Conservation (phyloP, 2,888 invertebrate genomes). For the Chrysolina americana region DNA sequence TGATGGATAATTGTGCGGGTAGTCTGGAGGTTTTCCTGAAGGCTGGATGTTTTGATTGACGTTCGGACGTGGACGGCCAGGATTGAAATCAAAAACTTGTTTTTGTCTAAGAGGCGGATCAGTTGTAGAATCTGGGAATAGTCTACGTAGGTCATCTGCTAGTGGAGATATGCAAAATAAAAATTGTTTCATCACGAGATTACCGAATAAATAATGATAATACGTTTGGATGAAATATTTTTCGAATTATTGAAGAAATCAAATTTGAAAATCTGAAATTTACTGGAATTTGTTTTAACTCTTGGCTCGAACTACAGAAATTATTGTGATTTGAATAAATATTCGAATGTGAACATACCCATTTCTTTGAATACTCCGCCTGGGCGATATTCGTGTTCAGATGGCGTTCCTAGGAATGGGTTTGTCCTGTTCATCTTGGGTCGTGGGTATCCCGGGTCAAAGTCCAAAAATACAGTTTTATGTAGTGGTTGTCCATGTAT, state of each 20-base stretch:
- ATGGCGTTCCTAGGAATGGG: slow-evolving; percentile 40
- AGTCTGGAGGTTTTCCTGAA: background rate
- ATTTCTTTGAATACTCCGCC: slow-evolving; percentile 7
- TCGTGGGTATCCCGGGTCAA: slow-evolving; percentile 40
- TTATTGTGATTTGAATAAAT: too few species aligned
- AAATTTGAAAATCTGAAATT: too few species aligned
- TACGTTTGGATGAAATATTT: too few species aligned
- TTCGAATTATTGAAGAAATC: too few species aligned
- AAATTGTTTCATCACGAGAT: too few species aligned
- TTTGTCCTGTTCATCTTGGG: slow-evolving; percentile 37
- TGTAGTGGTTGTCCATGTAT: slow-evolving; percentile 21
- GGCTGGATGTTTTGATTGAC: background rate
- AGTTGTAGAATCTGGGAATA: background rate
- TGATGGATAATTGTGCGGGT: background rate
- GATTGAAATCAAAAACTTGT: background rate
- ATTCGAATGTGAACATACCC: background rate
- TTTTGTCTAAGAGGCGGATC: background rate
- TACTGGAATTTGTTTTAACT: too few species aligned
- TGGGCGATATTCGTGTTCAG: slow-evolving; percentile 10
- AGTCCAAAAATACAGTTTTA: slow-evolving; percentile 29
- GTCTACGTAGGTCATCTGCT: background rate
- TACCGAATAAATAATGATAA: too few species aligned
- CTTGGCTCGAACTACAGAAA: too few species aligned
- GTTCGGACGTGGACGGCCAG: background rate
- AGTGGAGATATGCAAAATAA: background rate